Base-by-base conservation (phyloP, 2,888 invertebrate genomes). In the Pteria penguin region DNA sequence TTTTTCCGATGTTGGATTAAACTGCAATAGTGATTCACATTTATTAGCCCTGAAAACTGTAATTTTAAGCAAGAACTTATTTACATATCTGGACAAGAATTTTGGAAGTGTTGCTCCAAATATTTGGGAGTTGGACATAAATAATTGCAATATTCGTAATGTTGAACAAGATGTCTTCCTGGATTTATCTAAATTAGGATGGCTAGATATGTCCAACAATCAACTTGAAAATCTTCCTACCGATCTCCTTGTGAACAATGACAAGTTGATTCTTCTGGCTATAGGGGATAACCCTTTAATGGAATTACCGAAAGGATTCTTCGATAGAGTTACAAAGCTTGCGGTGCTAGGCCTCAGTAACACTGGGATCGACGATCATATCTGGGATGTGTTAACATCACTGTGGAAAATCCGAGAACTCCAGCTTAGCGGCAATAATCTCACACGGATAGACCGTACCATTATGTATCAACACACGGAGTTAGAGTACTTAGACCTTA, bases 191-290 rank as follows among this genome's bases (percentile, higher is more conserved):
- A 36, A 73, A 2, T 60, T 79, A 24, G 67, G 55, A 26, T 69
- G 62, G 58, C 57, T 79, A 4, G 79, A 79, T 45, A 24, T 79
- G 18, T 72, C 79, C 22, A 65, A 69, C 26, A 79, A 79, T 36
- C 32, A 27, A 22, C 26, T 79, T 24, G 54, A 69, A n/a, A n/a
- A 60, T 57, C 65, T 79, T 36, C 75, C 79, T 1, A 61, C 24
- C 8, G 45, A 61, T 26, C 54, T 73, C 8, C 65, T 79, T 5
- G 27, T 18, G 14, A 61, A 62, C n/a, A 66, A 76, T 18, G 27
- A 36, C 11, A 54, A 61, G 22, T 24, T 79, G 18, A 55, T 69
- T 18, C 18, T 72, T 4, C 33, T 79, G 1, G 73, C 65, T 8
- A 26, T 79, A 27, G 72, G 70, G 5, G 26, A 45, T 8, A 79